A percentile compares a stretch with the other conserved stretches of the same genome.
Evolutionary conservation across 2,888 invertebrate genomes (phyloP).

Genomic region (Tenthredo livida): DNA sequence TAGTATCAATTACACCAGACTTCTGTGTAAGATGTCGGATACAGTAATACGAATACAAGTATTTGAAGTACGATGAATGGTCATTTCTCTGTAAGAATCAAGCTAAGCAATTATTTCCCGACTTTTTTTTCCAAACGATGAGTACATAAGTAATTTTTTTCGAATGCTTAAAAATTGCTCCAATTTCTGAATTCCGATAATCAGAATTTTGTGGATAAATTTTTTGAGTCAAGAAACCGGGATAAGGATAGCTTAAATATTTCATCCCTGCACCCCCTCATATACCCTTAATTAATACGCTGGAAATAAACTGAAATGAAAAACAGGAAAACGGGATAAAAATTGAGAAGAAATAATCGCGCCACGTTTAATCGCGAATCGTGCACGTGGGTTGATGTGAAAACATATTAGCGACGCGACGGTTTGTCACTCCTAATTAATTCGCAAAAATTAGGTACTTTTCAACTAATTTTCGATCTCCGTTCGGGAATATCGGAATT

Average conservation of each 20-base stretch:
- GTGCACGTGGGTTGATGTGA: neutral
- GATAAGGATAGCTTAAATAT: neutral
- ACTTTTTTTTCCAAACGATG: neutral
- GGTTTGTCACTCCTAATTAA: neutral
- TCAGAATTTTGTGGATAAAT: neutral
- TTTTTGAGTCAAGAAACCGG: neutral
- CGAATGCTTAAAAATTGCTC: neutral
- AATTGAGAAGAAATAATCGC: neutral
- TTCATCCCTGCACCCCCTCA: neutral
- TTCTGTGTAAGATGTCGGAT: neutral
- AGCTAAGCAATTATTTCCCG: neutral
- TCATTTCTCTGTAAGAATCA: neutral
- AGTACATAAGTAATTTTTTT: neutral
- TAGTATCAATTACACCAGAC: slow-evolving; percentile 2
- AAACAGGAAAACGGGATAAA: neutral
- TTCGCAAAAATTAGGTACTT: neutral
- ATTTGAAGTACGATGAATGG: neutral
- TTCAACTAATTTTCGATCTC: neutral
- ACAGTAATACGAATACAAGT: neutral
- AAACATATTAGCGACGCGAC: neutral
- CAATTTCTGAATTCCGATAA: neutral
- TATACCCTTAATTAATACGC: neutral
- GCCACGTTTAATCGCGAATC: neutral
- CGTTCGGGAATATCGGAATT: neutral
- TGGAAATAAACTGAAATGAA: neutral